A percentile compares a stretch with the other conserved stretches of the same genome.
Evolutionary conservation across 2,113 vertebrate genomes (phyloP).

Genomic region (Capreolus pygargus): DNA sequence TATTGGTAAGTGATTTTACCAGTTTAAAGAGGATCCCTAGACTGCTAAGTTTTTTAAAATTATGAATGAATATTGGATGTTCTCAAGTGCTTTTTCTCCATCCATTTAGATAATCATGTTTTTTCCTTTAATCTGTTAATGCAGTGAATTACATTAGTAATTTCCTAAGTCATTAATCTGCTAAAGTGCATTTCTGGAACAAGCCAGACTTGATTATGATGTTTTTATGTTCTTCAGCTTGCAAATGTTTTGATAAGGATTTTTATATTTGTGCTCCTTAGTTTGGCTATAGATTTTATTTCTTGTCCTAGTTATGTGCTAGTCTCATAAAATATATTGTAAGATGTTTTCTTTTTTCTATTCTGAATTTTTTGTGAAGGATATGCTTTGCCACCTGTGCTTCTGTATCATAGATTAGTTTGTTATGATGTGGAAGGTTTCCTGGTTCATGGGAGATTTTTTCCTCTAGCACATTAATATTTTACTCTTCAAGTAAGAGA

Average conservation of each 20-base stretch:
- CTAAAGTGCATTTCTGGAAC: conserved; percentile 52
- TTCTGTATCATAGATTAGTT: background rate
- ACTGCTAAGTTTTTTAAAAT: conserved; percentile 40
- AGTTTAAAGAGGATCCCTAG: conserved; percentile 35
- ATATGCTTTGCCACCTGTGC: background rate
- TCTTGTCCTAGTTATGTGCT: background rate
- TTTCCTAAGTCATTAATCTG: conserved; percentile 65
- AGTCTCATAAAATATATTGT: background rate
- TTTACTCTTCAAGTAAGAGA: background rate
- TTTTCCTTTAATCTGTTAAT: conserved; percentile 68
- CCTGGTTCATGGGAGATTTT: background rate
- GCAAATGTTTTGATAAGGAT: background rate
- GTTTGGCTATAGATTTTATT: conserved; percentile 3
- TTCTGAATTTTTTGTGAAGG: background rate
- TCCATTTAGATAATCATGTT: conserved; percentile 71
- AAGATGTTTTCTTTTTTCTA: background rate
- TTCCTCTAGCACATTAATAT: background rate
- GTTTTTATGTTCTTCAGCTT: conserved; percentile 9
- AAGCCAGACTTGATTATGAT: conserved; percentile 30
- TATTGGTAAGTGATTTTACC: background rate
- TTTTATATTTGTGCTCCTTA: background rate
- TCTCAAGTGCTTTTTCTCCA: conserved; percentile 34
- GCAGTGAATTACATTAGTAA: conserved; percentile 53
- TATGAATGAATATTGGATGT: conserved; percentile 35
- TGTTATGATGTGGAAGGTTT: background rate